These are phyloP conservation scores for Herpetotheres cachinnans DNA, from an alignment of 2,113 vertebrate species.

Conservation along the genomic window DNA sequence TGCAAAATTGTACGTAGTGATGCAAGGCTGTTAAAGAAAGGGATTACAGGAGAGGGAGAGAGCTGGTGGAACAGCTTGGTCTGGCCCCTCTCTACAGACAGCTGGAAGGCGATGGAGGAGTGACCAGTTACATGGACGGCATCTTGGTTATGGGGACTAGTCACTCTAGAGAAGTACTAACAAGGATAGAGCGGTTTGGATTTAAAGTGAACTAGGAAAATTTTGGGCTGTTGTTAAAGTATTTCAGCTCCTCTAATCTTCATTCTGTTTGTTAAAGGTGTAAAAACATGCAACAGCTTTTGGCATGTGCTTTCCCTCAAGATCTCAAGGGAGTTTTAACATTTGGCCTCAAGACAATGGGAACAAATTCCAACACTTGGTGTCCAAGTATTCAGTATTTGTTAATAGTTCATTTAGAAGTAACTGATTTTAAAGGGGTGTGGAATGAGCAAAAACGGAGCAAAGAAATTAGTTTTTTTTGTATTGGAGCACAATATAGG, in stretches of 20 bases:
- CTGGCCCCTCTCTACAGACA: accelerated
- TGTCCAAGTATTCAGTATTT: neutral
- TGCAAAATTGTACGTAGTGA: neutral
- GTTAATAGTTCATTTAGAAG: neutral
- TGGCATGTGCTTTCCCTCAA: neutral
- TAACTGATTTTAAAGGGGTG: neutral
- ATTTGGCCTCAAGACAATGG: neutral
- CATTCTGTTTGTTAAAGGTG: neutral
- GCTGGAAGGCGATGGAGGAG: neutral
- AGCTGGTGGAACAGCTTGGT: neutral
- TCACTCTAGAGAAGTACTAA: neutral
- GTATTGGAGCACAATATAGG: neutral
- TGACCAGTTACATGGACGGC: neutral
- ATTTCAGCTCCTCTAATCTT: neutral
- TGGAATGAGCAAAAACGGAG: neutral
- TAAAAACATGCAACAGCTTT: neutral
- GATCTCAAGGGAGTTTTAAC: neutral
- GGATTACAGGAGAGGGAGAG: neutral
- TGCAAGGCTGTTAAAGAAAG: neutral
- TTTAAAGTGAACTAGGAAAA: neutral
- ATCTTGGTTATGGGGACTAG: neutral
- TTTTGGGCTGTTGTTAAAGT: neutral
- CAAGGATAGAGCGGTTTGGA: neutral
- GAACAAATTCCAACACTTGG: neutral
- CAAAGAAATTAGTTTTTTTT: neutral